Base-by-base conservation (phyloP, 2,113 vertebrate species). In the Cairina moschata region DNA sequence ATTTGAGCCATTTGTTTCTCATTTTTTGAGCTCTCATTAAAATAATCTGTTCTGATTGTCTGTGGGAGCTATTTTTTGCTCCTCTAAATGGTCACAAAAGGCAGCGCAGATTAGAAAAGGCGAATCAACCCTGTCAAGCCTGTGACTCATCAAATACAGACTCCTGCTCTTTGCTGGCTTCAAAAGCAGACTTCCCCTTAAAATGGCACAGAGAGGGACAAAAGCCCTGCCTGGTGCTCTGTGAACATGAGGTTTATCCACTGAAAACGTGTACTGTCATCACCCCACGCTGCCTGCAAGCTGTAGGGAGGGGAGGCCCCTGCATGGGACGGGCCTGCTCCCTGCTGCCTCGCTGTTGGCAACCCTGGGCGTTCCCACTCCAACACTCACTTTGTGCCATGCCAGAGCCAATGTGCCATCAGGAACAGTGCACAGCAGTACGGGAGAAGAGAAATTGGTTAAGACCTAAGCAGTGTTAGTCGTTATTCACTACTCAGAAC, bases 1-100 rank as follows among this genome's bases (percentile, higher is more conserved):
- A 97, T 97, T 96, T 75, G 90, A 96, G 93, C 90, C 66, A 8
- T 97, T 98, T 98, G 97, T 96, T 97, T 90, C 96, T 96, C 95
- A 42, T 86, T 95, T 95, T 96, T 88, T 77, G 93, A 98, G 86
- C 82, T 84, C 93, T 97, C 97, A 98, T 98, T 98, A 98, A 97
- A 98, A 98, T 97, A 97, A 98, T 98, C 96, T 97, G 93, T 56
- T 97, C 93, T 92, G 96, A 98, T 98, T 98, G 97, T 98, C 96
- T 97, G 58, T 7, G 52, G 85, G 92, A 97, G 97, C 96, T 98
- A 97, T 98, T 98, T 98, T 97, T 88, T 79, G 86, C 34, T 55
- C 91, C 95, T 90, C 62, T 93, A 85, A 94, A 93, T 1, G 14
- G 34, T 36, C 93, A 85, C 75, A 86, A 88, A 75, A 95, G 90